Evolutionary conservation across 2,888 invertebrate genomes (phyloP).

Genomic region (Lutraria lutraria): DNA sequence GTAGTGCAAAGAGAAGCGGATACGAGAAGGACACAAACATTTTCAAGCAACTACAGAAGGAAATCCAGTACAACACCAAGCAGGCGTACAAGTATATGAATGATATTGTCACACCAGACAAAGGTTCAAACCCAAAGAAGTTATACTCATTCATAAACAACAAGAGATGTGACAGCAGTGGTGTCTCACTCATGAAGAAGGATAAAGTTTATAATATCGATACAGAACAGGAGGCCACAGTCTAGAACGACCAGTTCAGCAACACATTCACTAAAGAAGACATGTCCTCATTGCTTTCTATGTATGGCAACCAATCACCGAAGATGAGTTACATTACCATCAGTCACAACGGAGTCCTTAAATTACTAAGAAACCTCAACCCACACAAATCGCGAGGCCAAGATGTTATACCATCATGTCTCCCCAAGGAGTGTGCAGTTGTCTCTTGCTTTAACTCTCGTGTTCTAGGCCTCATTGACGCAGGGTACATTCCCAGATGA

Average conservation of each 20-base stretch:
- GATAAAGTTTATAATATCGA: background rate
- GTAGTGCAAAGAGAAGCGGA: too few species aligned
- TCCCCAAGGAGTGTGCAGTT: conserved; percentile 6
- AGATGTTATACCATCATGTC: background rate
- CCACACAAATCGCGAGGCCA: background rate
- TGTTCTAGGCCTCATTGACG: too few species aligned
- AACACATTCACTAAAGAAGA: background rate
- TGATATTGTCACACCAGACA: too few species aligned
- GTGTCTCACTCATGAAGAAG: background rate
- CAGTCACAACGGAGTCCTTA: background rate
- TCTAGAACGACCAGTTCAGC: background rate
- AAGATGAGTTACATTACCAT: too few species aligned
- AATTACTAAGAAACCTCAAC: too few species aligned
- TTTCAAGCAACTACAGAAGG: too few species aligned
- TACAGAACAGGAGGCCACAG: background rate
- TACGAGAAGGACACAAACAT: too few species aligned
- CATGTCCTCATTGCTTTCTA: background rate
- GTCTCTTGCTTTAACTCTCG: too few species aligned
- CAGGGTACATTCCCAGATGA: background rate
- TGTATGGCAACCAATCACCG: background rate
- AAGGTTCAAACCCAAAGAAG: too few species aligned
- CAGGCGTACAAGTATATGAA: too few species aligned
- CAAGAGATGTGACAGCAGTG: background rate
- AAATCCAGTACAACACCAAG: too few species aligned
- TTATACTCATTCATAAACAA: too few species aligned